These are phyloP conservation scores for Thumatha senex DNA, from an alignment of 2,888 invertebrate genomes.

Conservation along the genomic window DNA sequence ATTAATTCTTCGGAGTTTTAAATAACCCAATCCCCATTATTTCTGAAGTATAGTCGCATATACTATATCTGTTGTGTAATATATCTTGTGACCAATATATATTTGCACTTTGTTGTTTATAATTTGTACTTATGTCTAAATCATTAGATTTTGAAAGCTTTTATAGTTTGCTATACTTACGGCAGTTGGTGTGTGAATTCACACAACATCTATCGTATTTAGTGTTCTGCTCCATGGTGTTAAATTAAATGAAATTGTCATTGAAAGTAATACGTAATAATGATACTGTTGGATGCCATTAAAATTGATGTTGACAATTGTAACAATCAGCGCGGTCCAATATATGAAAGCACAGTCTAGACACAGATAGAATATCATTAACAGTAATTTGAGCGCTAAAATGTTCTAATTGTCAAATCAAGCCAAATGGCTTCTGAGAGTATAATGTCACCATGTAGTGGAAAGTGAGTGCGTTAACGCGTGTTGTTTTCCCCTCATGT, in stretches of 20 bases:
- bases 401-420: constrained; percentile 7
- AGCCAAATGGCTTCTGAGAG: constrained; percentile 10
- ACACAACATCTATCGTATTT: constrained; percentile 34
- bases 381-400: constrained; percentile 6
- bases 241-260: constrained; percentile 21
- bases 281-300: constrained; percentile 24
- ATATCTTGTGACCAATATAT: constrained; percentile 10
- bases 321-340: constrained; percentile 10
- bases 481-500: constrained; percentile 76
- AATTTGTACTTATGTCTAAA: constrained; percentile 5
- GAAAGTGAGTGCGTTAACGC: constrained; percentile 70
- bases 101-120: constrained; percentile 6
- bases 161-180: constrained; percentile 38
- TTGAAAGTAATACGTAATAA: constrained; percentile 16
- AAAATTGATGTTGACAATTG: constrained; percentile 19
- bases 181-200: constrained; percentile 23
- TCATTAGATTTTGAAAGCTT: constrained; percentile 43
- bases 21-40: constrained; percentile 2
- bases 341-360: not conserved
- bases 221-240: constrained; percentile 38
- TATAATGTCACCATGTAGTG: constrained; percentile 36
- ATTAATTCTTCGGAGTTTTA: constrained; percentile 5
- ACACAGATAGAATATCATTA: not conserved
- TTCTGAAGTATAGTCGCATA: not conserved
- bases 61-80: constrained; percentile 6